phyloP scores from a whole-genome alignment of 2,113 vertebrate genomes.

The Eonycteris spelaea region DNA sequence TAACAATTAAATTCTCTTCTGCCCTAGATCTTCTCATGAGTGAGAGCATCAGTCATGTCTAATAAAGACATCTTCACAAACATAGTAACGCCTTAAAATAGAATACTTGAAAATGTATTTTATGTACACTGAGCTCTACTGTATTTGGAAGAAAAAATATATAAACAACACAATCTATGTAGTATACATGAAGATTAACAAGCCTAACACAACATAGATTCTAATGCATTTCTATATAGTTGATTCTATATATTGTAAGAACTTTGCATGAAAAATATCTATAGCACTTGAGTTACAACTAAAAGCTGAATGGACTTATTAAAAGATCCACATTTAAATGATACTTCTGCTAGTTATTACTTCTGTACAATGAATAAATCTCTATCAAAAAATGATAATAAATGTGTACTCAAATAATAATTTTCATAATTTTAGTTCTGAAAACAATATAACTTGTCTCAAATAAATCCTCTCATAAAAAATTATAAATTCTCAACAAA shows the following conservation, averaged over 20 bases:
- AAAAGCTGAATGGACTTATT: background rate
- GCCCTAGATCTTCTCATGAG: background rate
- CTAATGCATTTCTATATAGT: background rate
- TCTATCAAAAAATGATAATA: background rate
- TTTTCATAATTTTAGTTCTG: constrained; percentile 14
- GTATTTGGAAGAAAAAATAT: background rate
- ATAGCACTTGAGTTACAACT: background rate
- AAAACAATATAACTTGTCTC: background rate
- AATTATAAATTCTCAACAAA: background rate
- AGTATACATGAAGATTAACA: background rate
- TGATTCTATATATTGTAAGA: background rate
- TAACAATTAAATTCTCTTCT: background rate
- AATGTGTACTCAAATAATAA: background rate
- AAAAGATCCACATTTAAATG: background rate
- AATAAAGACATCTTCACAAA: background rate
- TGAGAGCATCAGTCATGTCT: background rate
- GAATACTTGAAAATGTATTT: background rate
- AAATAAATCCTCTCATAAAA: background rate
- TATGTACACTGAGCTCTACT: background rate
- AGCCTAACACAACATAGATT: background rate
- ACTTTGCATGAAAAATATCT: background rate
- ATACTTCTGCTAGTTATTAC: background rate
- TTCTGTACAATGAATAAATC: background rate
- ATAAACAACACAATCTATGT: background rate
- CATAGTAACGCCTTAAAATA: background rate